Evolutionary conservation across 2,113 vertebrate genomes (phyloP), one percentile per base, ranked within the genome.

Genomic region (Proterorhinus semilunaris): DNA sequence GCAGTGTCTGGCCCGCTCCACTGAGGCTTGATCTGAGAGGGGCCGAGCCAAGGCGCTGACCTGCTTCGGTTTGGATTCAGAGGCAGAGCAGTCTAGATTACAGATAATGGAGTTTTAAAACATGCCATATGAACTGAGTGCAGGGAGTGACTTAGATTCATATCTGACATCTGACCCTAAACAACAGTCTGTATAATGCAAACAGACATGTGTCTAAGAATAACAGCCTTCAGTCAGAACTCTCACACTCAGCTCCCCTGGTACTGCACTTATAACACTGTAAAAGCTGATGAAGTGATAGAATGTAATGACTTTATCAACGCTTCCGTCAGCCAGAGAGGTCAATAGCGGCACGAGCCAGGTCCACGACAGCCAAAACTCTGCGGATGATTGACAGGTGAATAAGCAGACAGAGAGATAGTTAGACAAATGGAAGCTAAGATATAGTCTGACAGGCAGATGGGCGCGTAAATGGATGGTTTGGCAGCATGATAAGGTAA

Each of bases 401-500:
- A 87, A 83, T 74, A 82, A 87, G 82, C 72, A 85, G 89, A 91
- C 81, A 79, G 78, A 83, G 89, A 88, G 86, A 89, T 90, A 90
- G 89, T 92, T 92, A 88, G 91, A 93, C 92, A 90, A 93, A 93
- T 92, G 89, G 89, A 90, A 82, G 85, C 83, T 84, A 88, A 90
- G 82, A 93, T 93, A 90, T 88, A 91, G 88, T 89, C 87, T 93
- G 92, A 92, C 91, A 92, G 91, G 91, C 92, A 92, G 92, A 93
- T 91, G 91, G 91, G 87, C 83, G 86, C 74, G 76, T 89, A 91
- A 92, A 93, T 91, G 92, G 90, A 92, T 91, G 90, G 91, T 93
- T 92, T 92, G 92, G 90, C 91, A 91, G 88, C 81, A 88, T 90
- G 91, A 93, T 93, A 92, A 92, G 90, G 90, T 91, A 93, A 92